Evolutionary conservation across 2,888 invertebrate species (phyloP).

Genomic region (Xylophagus ater): DNA sequence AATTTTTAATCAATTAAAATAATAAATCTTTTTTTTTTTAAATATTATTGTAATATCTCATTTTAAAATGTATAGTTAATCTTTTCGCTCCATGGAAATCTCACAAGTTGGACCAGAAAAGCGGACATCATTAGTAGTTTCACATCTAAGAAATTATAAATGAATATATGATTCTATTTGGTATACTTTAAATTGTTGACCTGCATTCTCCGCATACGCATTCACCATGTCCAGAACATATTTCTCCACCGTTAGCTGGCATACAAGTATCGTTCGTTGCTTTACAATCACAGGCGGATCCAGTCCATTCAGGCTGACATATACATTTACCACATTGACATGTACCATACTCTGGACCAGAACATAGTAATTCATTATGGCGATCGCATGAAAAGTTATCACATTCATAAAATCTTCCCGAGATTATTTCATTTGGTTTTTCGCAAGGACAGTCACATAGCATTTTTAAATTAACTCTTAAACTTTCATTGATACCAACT

Average conservation of each 20-base stretch:
- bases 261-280: conserved; percentile 59
- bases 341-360: conserved; percentile 60
- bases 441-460: conserved; percentile 78
- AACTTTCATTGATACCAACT: conserved; percentile 77
- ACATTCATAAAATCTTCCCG: conserved; percentile 76
- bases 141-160: too few species aligned
- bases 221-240: conserved; percentile 66
- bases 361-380: conserved; percentile 61
- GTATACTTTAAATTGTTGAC: too few species aligned
- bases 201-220: conserved; percentile 80
- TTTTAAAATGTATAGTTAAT: too few species aligned
- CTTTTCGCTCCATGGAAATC: too few species aligned
- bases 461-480: conserved; percentile 74
- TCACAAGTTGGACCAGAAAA: too few species aligned
- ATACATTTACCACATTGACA: conserved; percentile 76
- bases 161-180: too few species aligned
- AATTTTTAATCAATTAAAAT: too few species aligned
- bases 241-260: conserved; percentile 46
- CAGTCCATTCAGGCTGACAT: conserved; percentile 63
- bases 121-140: too few species aligned
- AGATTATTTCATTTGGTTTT: conserved; percentile 48
- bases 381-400: conserved; percentile 86
- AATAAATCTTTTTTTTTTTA: too few species aligned
- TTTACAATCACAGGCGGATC: conserved; percentile 67
- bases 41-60: too few species aligned